A percentile compares a stretch with the other conserved stretches of the same genome.
Conservation (phyloP, 1,140 invertebrate genomes). For the Drepana arcuata region DNA sequence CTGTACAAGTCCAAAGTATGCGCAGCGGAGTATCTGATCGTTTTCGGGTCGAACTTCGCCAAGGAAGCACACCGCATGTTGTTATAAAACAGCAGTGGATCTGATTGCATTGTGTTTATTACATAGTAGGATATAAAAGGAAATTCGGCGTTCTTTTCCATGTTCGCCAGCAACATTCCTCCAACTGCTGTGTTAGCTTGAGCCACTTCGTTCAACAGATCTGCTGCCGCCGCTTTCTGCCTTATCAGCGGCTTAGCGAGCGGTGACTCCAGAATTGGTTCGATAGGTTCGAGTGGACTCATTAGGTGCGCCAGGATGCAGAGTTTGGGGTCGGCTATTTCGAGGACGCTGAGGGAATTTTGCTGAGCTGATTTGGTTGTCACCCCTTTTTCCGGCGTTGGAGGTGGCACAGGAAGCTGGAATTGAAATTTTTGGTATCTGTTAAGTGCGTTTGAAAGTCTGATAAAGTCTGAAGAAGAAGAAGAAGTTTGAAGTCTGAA, state of each 20-base stretch:
- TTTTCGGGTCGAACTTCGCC: slow-evolving; percentile 86
- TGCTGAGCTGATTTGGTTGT: slow-evolving; percentile 62
- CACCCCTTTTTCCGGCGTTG: slow-evolving; percentile 73
- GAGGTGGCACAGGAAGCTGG: slow-evolving; percentile 68
- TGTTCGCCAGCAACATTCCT: slow-evolving; percentile 88
- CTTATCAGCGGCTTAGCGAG: slow-evolving; percentile 82
- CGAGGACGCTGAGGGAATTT: slow-evolving; percentile 81
- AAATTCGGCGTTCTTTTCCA: slow-evolving; percentile 91
- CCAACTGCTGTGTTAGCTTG: slow-evolving; percentile 81
- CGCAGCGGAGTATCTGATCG: slow-evolving; percentile 85
- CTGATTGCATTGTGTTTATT: slow-evolving; percentile 87
- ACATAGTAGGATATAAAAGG: slow-evolving; percentile 93
- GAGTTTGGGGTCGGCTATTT: slow-evolving; percentile 90
- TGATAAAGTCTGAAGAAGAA: too few species aligned
- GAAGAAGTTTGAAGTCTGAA: too few species aligned
- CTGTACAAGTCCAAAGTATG: slow-evolving; percentile 90
- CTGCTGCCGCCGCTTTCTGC: slow-evolving; percentile 83
- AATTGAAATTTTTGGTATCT: slow-evolving; percentile 6
- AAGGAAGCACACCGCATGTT: slow-evolving; percentile 84
- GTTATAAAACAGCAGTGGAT: slow-evolving; percentile 87
- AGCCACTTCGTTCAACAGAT: slow-evolving; percentile 82
- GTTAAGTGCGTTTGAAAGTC: too few species aligned
- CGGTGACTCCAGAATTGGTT: slow-evolving; percentile 87
- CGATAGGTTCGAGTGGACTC: slow-evolving; percentile 87
- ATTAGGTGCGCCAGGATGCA: slow-evolving; percentile 90